Base-by-base conservation (phyloP, 1,140 invertebrate genomes). In the Zaprionus kolodkinae region DNA sequence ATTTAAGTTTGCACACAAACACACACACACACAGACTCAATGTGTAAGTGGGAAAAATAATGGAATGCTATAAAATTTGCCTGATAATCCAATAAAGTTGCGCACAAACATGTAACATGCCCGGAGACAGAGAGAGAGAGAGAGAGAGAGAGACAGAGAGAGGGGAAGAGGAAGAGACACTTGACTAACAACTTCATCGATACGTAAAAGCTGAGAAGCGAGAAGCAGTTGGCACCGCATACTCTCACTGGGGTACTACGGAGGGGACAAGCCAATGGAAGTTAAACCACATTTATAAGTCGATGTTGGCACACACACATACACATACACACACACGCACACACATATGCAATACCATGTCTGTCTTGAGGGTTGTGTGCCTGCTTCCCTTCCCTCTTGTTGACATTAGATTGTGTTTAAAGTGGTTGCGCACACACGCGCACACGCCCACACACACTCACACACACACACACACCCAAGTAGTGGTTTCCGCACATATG, bases 351-450 rank as follows among this genome's bases (percentile, higher is more conserved):
- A 79, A 80, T 71, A 70, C 45, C 27, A 43, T 75, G 69, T 70
- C 54, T 62, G 6, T 64, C 57, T 36, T 11, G 11, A n/a, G 36
- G 40, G 40, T 21, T 21, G 21, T 7, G n/a, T 12, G 13, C 40
- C 10, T n/a, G 13, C 40, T 55, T 25, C 52, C 21, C 21, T 2
- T 21, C 21, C 21, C 21, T 77, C 77, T 78, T 87, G 84, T 89
- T 89, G 85, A 89, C 85, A 85, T 89, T 85, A 76, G 85, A 85
- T 85, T 89, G 86, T 81, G 85, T 89, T 89, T 89, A 89, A 89
- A 89, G 85, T 79, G 84, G 80, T 81, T 80, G 69, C 65, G 61
- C 67, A 57, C 7, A 60, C 61, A 74, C 10, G 30, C 38, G 60
- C 50, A 54, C 9, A 52, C 60, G 25, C 25, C 25, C 25, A n/a